Conservation (phyloP, 2,888 invertebrate species). For the Parnassius orleans region DNA sequence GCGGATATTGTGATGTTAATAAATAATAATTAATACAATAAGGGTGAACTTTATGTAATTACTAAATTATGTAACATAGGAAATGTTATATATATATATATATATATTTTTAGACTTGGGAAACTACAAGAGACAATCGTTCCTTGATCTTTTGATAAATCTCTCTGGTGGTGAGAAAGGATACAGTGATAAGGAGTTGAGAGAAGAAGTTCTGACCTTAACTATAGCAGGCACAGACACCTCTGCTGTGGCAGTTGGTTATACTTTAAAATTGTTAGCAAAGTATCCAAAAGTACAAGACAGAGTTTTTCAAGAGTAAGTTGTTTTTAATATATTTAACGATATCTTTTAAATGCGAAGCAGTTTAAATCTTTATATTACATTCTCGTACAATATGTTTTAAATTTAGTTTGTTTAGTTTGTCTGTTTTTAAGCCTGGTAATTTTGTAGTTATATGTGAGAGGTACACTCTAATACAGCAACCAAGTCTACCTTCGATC, state of each 20-base stretch:
- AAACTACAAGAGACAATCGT: conserved; percentile 66
- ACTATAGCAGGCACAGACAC: conserved; percentile 80
- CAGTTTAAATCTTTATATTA: too few relatives aligned
- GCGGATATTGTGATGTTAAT: too few relatives aligned
- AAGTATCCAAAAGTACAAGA: conserved; percentile 73
- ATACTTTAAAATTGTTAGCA: conserved; percentile 63
- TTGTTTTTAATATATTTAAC: not conserved
- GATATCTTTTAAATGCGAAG: too few relatives aligned
- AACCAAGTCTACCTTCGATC: too few relatives aligned
- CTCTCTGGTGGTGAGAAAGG: conserved; percentile 71
- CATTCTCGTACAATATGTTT: too few relatives aligned
- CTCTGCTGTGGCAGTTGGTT: conserved; percentile 66
- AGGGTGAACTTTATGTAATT: not conserved
- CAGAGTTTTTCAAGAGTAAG: conserved; percentile 68
- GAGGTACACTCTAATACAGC: too few relatives aligned
- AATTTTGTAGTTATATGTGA: too few relatives aligned
- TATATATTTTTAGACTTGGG: conserved; percentile 46
- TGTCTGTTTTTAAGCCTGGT: too few relatives aligned
- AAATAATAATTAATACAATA: too few relatives aligned
- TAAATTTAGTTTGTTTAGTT: too few relatives aligned
- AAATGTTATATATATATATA: not conserved
- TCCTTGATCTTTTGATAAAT: conserved; percentile 77
- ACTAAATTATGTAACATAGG: not conserved
- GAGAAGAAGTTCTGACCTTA: conserved; percentile 81
- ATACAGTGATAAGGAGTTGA: conserved; percentile 74